Evolutionary conservation across 1,140 invertebrate genomes (phyloP).

Genomic region (Coelopa frigida): DNA sequence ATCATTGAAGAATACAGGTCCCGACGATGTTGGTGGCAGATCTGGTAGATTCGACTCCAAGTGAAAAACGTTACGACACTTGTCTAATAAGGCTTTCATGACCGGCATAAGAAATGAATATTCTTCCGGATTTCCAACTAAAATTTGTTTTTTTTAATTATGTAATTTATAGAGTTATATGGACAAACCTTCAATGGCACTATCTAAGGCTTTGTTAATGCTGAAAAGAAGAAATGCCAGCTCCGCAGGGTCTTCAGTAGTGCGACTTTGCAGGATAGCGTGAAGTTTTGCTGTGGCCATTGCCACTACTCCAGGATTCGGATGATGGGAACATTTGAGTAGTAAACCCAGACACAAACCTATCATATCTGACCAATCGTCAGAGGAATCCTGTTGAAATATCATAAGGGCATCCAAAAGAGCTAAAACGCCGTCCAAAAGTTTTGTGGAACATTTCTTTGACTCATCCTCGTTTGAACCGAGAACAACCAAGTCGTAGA

Average conservation of each 20-base stretch:
- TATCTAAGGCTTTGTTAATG: conserved; percentile 43
- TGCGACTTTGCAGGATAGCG: conserved; percentile 52
- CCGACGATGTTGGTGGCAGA: conserved; percentile 49
- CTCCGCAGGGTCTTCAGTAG: conserved; percentile 49
- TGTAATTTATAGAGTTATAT: neutral
- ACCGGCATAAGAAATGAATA: conserved; percentile 59
- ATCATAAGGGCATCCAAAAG: conserved; percentile 48
- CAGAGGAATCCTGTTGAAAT: conserved; percentile 48
- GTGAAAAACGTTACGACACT: conserved; percentile 48
- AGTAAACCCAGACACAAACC: conserved; percentile 47
- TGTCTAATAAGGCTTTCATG: conserved; percentile 57
- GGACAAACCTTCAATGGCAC: conserved; percentile 43
- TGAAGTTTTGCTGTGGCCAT: conserved; percentile 57
- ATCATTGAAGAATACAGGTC: conserved; percentile 56
- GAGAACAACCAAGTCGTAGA: conserved; percentile 53
- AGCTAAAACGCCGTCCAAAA: conserved; percentile 53
- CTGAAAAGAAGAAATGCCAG: conserved; percentile 50
- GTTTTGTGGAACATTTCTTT: conserved; percentile 49
- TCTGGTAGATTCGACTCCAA: conserved; percentile 50
- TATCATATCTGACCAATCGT: conserved; percentile 55
- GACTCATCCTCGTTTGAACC: conserved; percentile 49
- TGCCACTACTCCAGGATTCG: conserved; percentile 52
- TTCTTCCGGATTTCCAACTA: conserved; percentile 50
- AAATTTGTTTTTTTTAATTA: no score
- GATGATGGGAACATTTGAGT: conserved; percentile 50